These are phyloP conservation scores for Phocoena phocoena DNA, from an alignment of 2,113 vertebrate species.

Conservation along the genomic window DNA sequence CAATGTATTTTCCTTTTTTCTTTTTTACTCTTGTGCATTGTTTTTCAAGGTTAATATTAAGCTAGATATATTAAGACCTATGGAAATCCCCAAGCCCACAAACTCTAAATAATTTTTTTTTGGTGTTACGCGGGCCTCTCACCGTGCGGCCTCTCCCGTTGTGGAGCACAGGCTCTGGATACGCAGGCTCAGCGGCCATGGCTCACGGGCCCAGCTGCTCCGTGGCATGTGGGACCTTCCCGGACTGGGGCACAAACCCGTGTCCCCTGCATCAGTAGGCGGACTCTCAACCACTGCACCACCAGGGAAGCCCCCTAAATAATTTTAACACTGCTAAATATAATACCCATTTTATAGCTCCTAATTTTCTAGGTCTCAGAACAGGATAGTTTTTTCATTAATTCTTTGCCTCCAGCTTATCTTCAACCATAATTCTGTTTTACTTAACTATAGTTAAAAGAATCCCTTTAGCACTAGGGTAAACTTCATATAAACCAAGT, in stretches of 20 bases:
- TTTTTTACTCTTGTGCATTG: neutral
- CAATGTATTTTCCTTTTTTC: neutral
- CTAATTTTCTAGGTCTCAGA: conserved; percentile 81
- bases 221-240: too few species aligned
- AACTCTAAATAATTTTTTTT: conserved; percentile 70
- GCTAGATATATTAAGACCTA: conserved; percentile 73
- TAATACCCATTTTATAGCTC: conserved; percentile 75
- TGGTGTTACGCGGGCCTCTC: too few species aligned
- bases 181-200: too few species aligned
- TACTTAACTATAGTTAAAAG: conserved; percentile 76
- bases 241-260: too few species aligned
- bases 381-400: conserved; percentile 79
- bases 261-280: too few species aligned
- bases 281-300: too few species aligned
- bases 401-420: conserved; percentile 79
- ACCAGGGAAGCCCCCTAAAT: conserved; percentile 41
- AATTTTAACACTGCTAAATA: conserved; percentile 78
- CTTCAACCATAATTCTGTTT: conserved; percentile 78
- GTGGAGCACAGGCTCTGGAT: too few species aligned
- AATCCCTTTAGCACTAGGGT: conserved; percentile 54
- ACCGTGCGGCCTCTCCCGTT: too few species aligned
- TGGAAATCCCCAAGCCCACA: conserved; percentile 67
- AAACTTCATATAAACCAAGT: conserved; percentile 55
- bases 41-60: conserved; percentile 69
- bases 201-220: too few species aligned